phyloP scores from a whole-genome alignment of 2,113 vertebrate species.

The Galbula dea region DNA sequence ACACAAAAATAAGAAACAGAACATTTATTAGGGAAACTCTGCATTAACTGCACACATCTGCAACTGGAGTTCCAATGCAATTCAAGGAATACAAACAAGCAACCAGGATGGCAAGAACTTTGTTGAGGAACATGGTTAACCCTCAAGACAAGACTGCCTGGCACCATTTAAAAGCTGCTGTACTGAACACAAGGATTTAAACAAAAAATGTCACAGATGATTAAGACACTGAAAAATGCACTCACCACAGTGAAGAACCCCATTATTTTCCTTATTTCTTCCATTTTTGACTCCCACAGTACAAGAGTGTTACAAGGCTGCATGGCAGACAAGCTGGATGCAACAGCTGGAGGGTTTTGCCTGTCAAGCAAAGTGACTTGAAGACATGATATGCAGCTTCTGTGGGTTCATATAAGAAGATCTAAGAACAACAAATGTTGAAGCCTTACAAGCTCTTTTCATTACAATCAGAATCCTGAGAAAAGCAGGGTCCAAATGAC shows the following conservation, averaged over 20 bases:
- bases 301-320: conserved; percentile 21
- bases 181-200: too few species aligned
- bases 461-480: conserved; percentile 43
- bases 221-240: conserved; percentile 34
- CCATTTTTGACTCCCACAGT: neutral
- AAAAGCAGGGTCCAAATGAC: conserved; percentile 42
- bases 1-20: conserved; percentile 29
- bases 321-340: conserved; percentile 41
- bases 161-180: conserved; percentile 20
- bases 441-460: conserved; percentile 12
- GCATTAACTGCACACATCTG: conserved; percentile 31
- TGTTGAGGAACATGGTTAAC: neutral
- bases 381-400: neutral
- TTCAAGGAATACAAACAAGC: conserved; percentile 26
- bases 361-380: conserved; percentile 47
- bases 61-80: neutral
- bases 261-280: neutral
- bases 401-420: conserved; percentile 2
- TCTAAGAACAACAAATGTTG: conserved; percentile 15
- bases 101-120: neutral
- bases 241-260: neutral
- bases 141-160: conserved; percentile 27
- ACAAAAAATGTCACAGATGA: conserved; percentile 14
- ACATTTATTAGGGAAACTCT: conserved; percentile 23
- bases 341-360: conserved; percentile 56